These are phyloP conservation scores for Salminus brasiliensis DNA, from an alignment of 2,113 vertebrate species.

Conservation along the genomic window DNA sequence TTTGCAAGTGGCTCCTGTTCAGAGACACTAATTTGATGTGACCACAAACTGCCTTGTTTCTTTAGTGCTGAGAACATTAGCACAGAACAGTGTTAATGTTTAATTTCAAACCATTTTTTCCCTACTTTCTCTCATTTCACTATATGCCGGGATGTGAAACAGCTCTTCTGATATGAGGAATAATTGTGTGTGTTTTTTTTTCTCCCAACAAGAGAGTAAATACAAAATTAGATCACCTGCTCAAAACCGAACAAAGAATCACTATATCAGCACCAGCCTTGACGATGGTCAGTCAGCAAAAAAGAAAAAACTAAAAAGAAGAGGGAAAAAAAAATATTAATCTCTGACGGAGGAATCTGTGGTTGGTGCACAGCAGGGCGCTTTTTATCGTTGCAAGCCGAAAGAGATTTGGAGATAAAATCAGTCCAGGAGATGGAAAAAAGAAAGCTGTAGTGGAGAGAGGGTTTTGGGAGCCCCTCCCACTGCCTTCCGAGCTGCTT, in stretches of 20 bases:
- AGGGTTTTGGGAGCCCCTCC: slow-evolving; percentile 41
- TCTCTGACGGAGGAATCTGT: slow-evolving; percentile 63
- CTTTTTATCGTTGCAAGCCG: slow-evolving; percentile 64
- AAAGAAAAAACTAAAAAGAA: slow-evolving; percentile 47
- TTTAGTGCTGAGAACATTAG: no score
- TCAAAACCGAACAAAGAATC: slow-evolving; percentile 65
- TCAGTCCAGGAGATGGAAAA: slow-evolving; percentile 53
- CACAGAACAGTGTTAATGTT: slow-evolving; percentile 3
- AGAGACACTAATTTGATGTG: slow-evolving; percentile 20
- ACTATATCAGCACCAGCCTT: slow-evolving; percentile 66
- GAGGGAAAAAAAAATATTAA: slow-evolving; percentile 59
- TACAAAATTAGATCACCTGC: slow-evolving; percentile 59
- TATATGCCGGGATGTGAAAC: neutral
- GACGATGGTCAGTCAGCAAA: slow-evolving; percentile 68
- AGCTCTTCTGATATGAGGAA: slow-evolving; percentile 17
- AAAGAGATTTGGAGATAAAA: slow-evolving; percentile 66
- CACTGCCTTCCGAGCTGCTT: slow-evolving; percentile 53
- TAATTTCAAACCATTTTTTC: slow-evolving; percentile 21
- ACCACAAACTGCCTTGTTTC: neutral
- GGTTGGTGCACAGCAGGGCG: slow-evolving; percentile 54
- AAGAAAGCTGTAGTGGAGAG: slow-evolving; percentile 34
- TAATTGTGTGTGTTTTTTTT: slow-evolving; percentile 44
- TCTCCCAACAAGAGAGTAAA: slow-evolving; percentile 23
- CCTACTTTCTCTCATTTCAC: neutral
- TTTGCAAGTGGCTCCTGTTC: slow-evolving; percentile 22